Conservation (phyloP, 2,888 invertebrate genomes). For the Tachina grossa region DNA sequence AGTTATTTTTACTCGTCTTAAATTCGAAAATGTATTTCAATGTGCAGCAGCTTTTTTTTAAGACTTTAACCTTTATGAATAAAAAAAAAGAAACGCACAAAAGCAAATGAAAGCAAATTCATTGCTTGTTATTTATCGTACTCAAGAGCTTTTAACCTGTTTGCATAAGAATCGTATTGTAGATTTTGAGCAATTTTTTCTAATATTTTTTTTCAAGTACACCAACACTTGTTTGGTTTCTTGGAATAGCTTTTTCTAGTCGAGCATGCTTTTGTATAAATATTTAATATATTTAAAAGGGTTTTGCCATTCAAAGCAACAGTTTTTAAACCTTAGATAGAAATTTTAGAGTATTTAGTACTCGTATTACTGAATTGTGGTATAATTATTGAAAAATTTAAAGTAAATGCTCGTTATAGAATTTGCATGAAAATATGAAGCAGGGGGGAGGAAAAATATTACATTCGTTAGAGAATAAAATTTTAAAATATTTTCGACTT, state of each 20-base stretch:
- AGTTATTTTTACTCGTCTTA: neutral
- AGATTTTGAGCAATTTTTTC: neutral
- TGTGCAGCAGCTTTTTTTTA: neutral
- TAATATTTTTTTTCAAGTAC: neutral
- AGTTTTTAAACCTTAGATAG: too few species aligned
- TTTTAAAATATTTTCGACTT: too few species aligned
- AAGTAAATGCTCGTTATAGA: too few species aligned
- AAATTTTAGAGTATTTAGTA: too few species aligned
- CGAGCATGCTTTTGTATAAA: neutral
- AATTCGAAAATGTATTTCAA: conserved; percentile 43
- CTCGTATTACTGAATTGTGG: too few species aligned
- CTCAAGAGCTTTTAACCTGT: conserved; percentile 63
- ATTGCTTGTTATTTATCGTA: conserved; percentile 57
- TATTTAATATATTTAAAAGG: too few species aligned
- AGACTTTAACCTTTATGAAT: conserved; percentile 14
- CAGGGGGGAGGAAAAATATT: too few species aligned
- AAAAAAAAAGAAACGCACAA: conserved; percentile 4
- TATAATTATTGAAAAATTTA: too few species aligned
- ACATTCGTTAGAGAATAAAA: too few species aligned
- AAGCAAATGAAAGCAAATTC: conserved; percentile 24
- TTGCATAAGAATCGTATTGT: conserved; percentile 52
- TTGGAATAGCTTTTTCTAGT: neutral
- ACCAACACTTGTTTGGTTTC: neutral
- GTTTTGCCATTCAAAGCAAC: too few species aligned
- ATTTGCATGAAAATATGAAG: too few species aligned